Evolutionary conservation across 2,113 vertebrate genomes (phyloP).

Genomic region (Alouatta palliata): DNA sequence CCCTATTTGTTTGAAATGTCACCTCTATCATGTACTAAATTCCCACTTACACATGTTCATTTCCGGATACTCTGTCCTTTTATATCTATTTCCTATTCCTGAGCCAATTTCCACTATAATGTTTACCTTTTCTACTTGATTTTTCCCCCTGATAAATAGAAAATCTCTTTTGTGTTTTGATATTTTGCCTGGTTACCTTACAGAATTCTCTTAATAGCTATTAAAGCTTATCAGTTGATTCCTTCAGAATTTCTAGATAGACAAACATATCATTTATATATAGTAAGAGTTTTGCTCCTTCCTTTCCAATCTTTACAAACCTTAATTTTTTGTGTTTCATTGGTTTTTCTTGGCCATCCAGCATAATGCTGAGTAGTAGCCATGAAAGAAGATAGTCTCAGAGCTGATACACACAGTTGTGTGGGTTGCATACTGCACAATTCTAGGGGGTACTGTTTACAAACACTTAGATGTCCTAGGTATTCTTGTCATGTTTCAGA

Average conservation of each 20-base stretch:
- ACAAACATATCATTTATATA: neutral
- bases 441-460: neutral
- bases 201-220: constrained; percentile 21
- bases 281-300: neutral
- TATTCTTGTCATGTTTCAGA: neutral
- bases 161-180: constrained; percentile 19
- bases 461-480: neutral
- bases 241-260: neutral
- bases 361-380: neutral
- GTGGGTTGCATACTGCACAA: neutral
- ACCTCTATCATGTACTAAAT: neutral
- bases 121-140: neutral
- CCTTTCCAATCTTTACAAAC: neutral
- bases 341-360: neutral
- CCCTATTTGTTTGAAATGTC: neutral
- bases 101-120: neutral
- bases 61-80: neutral
- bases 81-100: neutral
- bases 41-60: neutral
- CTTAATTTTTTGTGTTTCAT: neutral
- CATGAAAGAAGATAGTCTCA: neutral
- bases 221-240: neutral
- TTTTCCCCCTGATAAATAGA: neutral
- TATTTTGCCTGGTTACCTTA: neutral
- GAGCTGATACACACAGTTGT: neutral